Base-by-base conservation (phyloP, 53 echinoderm and acorn worm species). In the Luidia sarsii region DNA sequence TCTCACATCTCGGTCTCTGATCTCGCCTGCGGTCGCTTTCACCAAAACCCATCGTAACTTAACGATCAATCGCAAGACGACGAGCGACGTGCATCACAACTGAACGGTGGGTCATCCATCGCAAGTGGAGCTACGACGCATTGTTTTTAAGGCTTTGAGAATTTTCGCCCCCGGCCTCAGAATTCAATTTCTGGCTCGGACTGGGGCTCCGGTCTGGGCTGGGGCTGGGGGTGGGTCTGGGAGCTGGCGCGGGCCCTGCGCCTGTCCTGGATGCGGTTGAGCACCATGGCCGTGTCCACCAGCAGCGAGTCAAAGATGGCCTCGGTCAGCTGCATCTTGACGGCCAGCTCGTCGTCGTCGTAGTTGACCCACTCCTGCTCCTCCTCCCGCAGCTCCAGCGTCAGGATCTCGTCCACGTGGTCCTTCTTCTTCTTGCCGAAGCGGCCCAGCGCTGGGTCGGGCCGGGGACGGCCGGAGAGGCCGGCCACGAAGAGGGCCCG, bases 331-430 rank as follows among this genome's bases (percentile, higher is more conserved):
- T 96, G 97, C 91, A 96, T 96, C 53, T 96, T 96, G 45, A 96
- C 97, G 23, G 97, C 83, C 8, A 93, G 64, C 49, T 96, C 97
- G 62, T 96, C 97, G 20, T 96, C 89, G 41, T 93, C 93, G 55
- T 96, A 96, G 75, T 96, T 88, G 39, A 96, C 92, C 97, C 93
- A 93, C 45, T 96, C 97, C 33, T 90, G 93, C 31, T 96, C 93
- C 50, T 96, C 97, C 62, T 88, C 97, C 48, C 93, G 75, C 8
- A 96, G 87, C 51, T 96, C 97, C 51, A 89, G 82, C 7, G 90
- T 96, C 43, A 96, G 64, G 50, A 96, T 96, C 65, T 96, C 97
- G 20, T 96, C 97, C 21, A 96, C 97, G n/a, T 93, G 93, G 62
- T 96, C 93, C 45, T 93, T 90, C 57, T 96, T 96, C 83, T 92